These are phyloP conservation scores for Galemys pyrenaicus DNA, from an alignment of 2,113 vertebrate species.

Conservation along the genomic window DNA sequence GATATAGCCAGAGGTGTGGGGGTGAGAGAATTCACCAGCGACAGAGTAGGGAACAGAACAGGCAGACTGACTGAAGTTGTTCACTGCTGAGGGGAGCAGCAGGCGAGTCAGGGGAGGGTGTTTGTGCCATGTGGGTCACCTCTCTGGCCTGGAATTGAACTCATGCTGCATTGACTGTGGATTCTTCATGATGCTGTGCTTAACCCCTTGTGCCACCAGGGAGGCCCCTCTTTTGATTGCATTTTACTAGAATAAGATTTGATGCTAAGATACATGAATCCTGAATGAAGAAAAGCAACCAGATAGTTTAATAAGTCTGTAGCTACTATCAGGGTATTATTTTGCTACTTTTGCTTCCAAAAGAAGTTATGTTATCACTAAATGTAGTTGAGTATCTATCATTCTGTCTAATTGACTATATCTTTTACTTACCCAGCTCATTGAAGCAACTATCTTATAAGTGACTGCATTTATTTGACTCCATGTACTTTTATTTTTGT, in stretches of 20 bases:
- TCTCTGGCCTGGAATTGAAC: too few species aligned
- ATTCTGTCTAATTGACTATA: not conserved
- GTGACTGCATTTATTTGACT: not conserved
- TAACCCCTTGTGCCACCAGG: too few species aligned
- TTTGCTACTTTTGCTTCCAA: not conserved
- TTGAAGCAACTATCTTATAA: not conserved
- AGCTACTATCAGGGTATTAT: not conserved
- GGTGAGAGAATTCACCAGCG: too few species aligned
- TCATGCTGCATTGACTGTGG: too few species aligned
- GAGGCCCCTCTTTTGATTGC: not conserved
- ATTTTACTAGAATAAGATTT: conserved; percentile 9
- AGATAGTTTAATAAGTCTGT: not conserved
- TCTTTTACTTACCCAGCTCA: not conserved
- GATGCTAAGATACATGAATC: not conserved
- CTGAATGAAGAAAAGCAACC: not conserved
- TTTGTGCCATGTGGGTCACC: too few species aligned
- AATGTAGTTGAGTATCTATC: not conserved
- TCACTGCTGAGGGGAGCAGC: too few species aligned
- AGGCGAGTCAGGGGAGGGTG: too few species aligned
- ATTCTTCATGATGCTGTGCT: too few species aligned
- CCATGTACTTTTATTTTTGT: not conserved
- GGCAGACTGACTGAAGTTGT: too few species aligned
- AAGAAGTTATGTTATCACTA: not conserved
- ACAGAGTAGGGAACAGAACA: too few species aligned
- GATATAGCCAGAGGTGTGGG: too few species aligned